A percentile compares a stretch with the other conserved stretches of the same genome.
Conservation (phyloP, 1,140 invertebrate species). For the Drosophila rufa region DNA sequence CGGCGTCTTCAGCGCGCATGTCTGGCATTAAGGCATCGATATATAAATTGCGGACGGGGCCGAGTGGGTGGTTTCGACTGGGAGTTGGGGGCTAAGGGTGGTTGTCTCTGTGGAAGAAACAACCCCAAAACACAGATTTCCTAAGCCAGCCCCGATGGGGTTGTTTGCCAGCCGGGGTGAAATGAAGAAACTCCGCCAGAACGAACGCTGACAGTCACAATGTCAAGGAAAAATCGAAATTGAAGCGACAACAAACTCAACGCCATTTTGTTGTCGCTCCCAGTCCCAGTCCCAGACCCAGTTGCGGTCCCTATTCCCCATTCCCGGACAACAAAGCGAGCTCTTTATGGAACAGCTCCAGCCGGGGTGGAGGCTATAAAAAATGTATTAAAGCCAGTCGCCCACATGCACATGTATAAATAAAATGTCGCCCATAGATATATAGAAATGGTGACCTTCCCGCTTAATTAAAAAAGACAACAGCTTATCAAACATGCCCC, state of each 20-base stretch:
- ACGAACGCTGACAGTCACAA: constrained; percentile 62
- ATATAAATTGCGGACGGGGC: constrained; percentile 58
- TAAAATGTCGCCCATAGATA: constrained; percentile 44
- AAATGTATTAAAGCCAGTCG: constrained; percentile 66
- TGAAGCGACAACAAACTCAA: constrained; percentile 50
- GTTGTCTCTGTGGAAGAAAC: constrained; percentile 42
- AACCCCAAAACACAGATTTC: constrained; percentile 81
- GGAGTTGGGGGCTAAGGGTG: constrained; percentile 17
- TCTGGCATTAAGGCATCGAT: constrained; percentile 62
- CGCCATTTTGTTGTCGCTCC: constrained; percentile 66
- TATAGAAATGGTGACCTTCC: constrained; percentile 70
- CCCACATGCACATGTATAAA: constrained; percentile 36
- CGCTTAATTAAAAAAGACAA: constrained; percentile 81
- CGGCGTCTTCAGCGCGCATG: constrained; percentile 72
- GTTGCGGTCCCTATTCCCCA: neutral
- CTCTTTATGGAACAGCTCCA: constrained; percentile 52
- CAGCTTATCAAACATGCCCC: constrained; percentile 76
- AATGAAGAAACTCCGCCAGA: constrained; percentile 71
- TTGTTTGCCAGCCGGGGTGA: constrained; percentile 60
- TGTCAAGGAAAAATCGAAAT: constrained; percentile 77
- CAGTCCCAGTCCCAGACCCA: constrained; percentile 21
- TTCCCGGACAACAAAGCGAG: constrained; percentile 57
- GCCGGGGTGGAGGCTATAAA: constrained; percentile 47
- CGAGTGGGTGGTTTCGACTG: constrained; percentile 11
- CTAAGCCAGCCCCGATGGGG: constrained; percentile 66